phyloP scores from a whole-genome alignment of 1,140 invertebrate species.

The Ceratoteleas bidentatus region DNA sequence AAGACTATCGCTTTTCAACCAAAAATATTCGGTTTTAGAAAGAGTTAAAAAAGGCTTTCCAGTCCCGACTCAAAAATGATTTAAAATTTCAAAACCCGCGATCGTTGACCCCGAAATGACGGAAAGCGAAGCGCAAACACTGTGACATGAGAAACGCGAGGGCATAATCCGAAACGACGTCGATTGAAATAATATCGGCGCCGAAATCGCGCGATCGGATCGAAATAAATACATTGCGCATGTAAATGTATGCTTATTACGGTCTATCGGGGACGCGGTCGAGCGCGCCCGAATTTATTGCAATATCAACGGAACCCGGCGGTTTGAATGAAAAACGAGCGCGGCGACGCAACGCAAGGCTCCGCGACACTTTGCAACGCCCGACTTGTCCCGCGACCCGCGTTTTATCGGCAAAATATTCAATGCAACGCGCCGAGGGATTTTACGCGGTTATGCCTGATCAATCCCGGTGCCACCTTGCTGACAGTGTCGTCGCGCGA shows the following conservation, averaged over 20 bases:
- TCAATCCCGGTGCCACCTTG: background rate
- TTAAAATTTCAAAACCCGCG: too few species aligned
- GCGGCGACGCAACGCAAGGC: constrained; percentile 69
- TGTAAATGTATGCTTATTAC: constrained; percentile 66
- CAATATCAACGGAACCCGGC: constrained; percentile 70
- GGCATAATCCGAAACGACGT: constrained; percentile 44
- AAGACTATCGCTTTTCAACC: too few species aligned
- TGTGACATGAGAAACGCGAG: constrained; percentile 39
- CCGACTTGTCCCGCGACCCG: constrained; percentile 30
- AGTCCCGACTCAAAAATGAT: too few species aligned
- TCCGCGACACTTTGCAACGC: constrained; percentile 66
- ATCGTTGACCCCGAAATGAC: too few species aligned
- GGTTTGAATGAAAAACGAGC: constrained; percentile 74
- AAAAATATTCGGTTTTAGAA: too few species aligned
- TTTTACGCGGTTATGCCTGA: background rate
- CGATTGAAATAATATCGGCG: constrained; percentile 58
- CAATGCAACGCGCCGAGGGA: constrained; percentile 22
- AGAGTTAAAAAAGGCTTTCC: too few species aligned
- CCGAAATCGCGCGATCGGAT: constrained; percentile 43
- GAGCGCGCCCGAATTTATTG: constrained; percentile 70
- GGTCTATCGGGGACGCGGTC: constrained; percentile 52
- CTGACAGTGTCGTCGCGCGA: background rate
- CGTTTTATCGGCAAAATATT: constrained; percentile 54
- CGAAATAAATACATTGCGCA: constrained; percentile 63
- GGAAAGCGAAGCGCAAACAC: too few species aligned